Conservation (phyloP, 2,888 invertebrate genomes). For the Syrista parreyssii region DNA sequence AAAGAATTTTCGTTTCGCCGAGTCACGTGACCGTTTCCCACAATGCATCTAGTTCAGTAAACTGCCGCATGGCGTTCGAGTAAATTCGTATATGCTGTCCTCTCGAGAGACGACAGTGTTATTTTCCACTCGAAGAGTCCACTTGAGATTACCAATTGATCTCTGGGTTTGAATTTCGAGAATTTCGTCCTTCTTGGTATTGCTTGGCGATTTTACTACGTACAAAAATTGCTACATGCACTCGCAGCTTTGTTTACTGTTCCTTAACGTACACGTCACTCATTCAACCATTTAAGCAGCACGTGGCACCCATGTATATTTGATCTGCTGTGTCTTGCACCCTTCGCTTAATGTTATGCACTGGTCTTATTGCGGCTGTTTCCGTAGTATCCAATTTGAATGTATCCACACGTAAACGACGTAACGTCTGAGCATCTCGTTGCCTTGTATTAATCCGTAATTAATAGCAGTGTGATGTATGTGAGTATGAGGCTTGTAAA, state of each 20-base stretch:
- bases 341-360: not conserved
- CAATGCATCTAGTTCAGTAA: not conserved
- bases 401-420: not conserved
- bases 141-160: not conserved
- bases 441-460: not conserved
- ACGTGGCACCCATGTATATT: not conserved
- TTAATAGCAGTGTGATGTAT: not conserved
- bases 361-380: not conserved
- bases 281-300: not conserved
- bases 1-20: too few relatives aligned
- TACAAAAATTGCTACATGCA: not conserved
- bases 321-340: not conserved
- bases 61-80: not conserved
- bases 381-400: not conserved
- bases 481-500: not conserved
- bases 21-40: too few relatives aligned
- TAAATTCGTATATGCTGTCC: not conserved
- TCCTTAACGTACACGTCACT: not conserved
- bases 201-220: not conserved
- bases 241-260: constrained; percentile 5
- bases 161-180: not conserved
- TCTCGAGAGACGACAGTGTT: not conserved
- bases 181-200: too few relatives aligned
- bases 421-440: not conserved
- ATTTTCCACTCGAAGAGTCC: not conserved